A percentile compares a stretch with the other conserved stretches of the same genome.
phyloP scores from a whole-genome alignment of 2,888 invertebrate species.

The Chrysodeixis includens region DNA sequence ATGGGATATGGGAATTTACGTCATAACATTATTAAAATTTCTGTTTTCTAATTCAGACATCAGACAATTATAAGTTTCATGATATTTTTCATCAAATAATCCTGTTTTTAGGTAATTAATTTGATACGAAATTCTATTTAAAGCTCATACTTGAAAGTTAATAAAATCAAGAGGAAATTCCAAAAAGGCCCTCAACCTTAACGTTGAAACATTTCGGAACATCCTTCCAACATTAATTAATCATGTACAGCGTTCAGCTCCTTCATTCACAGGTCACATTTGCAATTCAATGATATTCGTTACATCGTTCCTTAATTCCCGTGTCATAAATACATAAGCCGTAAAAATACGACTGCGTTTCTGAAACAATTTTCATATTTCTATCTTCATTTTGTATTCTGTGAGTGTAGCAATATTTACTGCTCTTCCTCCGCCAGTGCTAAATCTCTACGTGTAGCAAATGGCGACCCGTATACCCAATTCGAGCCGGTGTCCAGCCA shows the following conservation, averaged over 20 bases:
- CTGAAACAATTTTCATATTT: slow-evolving; percentile 59
- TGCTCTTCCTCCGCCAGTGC: slow-evolving; percentile 54
- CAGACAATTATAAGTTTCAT: no score
- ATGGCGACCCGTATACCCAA: slow-evolving; percentile 53
- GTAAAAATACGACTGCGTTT: slow-evolving; percentile 46
- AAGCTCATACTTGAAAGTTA: not conserved
- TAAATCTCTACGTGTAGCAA: slow-evolving; percentile 54
- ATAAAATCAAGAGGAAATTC: not conserved
- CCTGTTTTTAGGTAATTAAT: not conserved
- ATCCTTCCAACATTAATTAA: slow-evolving; percentile 32
- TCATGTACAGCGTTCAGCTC: slow-evolving; percentile 32
- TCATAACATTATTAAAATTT: no score
- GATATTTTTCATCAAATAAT: not conserved
- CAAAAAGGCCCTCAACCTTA: not conserved
- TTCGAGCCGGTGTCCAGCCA: slow-evolving; percentile 48
- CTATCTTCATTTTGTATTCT: slow-evolving; percentile 54
- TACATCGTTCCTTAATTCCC: slow-evolving; percentile 36
- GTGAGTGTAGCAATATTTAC: slow-evolving; percentile 47
- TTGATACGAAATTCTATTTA: not conserved
- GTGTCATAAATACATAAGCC: slow-evolving; percentile 49
- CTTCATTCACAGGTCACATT: slow-evolving; percentile 46
- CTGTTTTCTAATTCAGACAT: no score
- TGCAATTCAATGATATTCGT: slow-evolving; percentile 49
- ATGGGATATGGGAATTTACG: no score
- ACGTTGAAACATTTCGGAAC: not conserved